Evolutionary conservation across 2,113 vertebrate species (phyloP).

Genomic region (Papio anubis): DNA sequence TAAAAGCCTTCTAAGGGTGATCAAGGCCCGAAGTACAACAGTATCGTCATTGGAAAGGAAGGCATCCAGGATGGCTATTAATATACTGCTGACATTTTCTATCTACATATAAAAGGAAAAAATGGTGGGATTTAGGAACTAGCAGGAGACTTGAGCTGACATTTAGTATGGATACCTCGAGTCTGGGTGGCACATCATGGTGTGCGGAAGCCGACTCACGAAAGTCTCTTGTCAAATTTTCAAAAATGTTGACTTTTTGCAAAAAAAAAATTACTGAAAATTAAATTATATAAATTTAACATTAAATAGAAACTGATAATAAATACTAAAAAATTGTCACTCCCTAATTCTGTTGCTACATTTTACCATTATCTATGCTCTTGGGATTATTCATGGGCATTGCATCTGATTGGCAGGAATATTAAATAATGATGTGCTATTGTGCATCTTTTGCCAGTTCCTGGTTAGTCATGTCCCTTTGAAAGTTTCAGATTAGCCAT

Average conservation of each 20-base stretch:
- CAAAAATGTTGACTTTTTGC: neutral
- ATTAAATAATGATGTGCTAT: neutral
- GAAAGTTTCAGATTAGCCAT: neutral
- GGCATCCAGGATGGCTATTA: conserved; percentile 51
- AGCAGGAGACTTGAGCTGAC: neutral
- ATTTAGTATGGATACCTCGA: neutral
- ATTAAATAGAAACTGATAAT: neutral
- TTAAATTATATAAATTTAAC: neutral
- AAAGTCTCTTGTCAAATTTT: neutral
- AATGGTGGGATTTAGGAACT: neutral
- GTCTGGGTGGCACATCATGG: neutral
- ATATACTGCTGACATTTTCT: conserved; percentile 1
- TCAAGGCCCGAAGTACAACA: conserved; percentile 46
- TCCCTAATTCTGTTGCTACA: neutral
- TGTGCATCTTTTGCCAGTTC: neutral
- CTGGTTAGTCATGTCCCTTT: neutral
- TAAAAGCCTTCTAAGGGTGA: conserved; percentile 64
- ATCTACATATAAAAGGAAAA: conserved; percentile 28
- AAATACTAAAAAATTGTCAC: neutral
- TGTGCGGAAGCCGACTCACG: neutral
- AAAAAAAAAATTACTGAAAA: neutral
- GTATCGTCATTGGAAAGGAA: conserved; percentile 63
- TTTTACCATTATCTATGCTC: neutral
- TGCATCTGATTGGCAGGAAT: neutral
- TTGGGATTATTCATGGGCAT: neutral